Percentiles rank a stretch among this genome's conserved stretches.
phyloP scores from a whole-genome alignment of 2,113 vertebrate genomes.

The Ibidorhyncha struthersii region DNA sequence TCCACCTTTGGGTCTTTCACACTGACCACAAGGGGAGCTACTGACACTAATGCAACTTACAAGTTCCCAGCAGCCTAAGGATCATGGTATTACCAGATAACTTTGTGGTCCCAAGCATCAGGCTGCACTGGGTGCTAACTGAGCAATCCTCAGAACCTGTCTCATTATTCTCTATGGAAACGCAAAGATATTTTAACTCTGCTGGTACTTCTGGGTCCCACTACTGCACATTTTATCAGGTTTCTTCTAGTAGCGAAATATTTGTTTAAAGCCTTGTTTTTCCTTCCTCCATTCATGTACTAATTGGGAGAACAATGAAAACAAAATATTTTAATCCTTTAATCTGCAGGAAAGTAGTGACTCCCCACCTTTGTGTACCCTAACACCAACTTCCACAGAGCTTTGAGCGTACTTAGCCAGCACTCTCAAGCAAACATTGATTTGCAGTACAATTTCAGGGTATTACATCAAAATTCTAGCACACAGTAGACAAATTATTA shows the following conservation, averaged over 20 bases:
- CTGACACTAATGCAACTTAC: background rate
- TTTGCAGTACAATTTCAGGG: background rate
- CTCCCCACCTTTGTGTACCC: background rate
- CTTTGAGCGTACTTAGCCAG: background rate
- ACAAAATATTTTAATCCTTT: background rate
- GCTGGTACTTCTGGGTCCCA: background rate
- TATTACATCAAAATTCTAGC: background rate
- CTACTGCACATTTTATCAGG: background rate
- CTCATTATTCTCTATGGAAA: background rate
- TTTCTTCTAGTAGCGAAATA: background rate
- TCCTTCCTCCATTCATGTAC: background rate
- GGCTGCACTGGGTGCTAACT: background rate
- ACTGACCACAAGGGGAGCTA: background rate
- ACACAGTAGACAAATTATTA: background rate
- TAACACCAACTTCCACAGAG: background rate
- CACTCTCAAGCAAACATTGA: background rate
- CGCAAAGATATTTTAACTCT: background rate
- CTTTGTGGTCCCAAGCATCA: background rate
- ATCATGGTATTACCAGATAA: background rate
- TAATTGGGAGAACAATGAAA: background rate
- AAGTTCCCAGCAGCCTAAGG: background rate
- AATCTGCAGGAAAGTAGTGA: background rate
- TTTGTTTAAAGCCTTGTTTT: background rate
- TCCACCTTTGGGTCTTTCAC: background rate
- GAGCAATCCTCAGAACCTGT: background rate